These are phyloP conservation scores for Periophthalmus modestus DNA, from an alignment of 2,113 vertebrate species.

Conservation along the genomic window DNA sequence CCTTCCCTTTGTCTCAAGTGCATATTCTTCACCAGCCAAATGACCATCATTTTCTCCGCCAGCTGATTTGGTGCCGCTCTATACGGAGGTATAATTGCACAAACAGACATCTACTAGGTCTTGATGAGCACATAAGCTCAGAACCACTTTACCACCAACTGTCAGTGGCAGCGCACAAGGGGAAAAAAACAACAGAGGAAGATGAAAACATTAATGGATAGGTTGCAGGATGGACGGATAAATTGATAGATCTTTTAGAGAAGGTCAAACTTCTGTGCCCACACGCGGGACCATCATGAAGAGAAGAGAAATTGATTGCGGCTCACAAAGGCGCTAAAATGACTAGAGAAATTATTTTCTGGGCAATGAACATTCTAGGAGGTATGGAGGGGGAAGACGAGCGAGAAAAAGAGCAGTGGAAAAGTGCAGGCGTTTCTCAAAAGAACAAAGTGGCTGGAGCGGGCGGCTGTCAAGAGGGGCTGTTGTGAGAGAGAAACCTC, in stretches of 20 bases:
- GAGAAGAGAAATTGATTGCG: slow-evolving; percentile 84
- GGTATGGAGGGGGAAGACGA: slow-evolving; percentile 24
- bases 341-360: slow-evolving; percentile 84
- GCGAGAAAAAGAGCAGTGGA: slow-evolving; percentile 24
- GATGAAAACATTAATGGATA: slow-evolving; percentile 84
- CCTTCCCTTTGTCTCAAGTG: slow-evolving; percentile 77
- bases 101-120: slow-evolving; percentile 66
- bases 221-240: slow-evolving; percentile 79
- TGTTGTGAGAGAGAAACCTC: slow-evolving; percentile 67
- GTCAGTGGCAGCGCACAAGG: slow-evolving; percentile 51
- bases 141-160: slow-evolving; percentile 74
- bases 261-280: slow-evolving; percentile 83
- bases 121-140: slow-evolving; percentile 78
- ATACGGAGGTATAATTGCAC: slow-evolving; percentile 76
- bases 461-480: slow-evolving; percentile 74
- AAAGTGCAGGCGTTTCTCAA: slow-evolving; percentile 67
- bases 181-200: slow-evolving; percentile 58
- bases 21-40: slow-evolving; percentile 76
- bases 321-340: slow-evolving; percentile 82
- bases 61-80: slow-evolving; percentile 63
- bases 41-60: slow-evolving; percentile 73
- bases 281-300: slow-evolving; percentile 78
- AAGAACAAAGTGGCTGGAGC: slow-evolving; percentile 71
- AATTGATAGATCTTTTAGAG: slow-evolving; percentile 84
- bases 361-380: slow-evolving; percentile 79